phyloP scores from a whole-genome alignment of 2,888 invertebrate genomes.

The Ernsta delagoae region DNA sequence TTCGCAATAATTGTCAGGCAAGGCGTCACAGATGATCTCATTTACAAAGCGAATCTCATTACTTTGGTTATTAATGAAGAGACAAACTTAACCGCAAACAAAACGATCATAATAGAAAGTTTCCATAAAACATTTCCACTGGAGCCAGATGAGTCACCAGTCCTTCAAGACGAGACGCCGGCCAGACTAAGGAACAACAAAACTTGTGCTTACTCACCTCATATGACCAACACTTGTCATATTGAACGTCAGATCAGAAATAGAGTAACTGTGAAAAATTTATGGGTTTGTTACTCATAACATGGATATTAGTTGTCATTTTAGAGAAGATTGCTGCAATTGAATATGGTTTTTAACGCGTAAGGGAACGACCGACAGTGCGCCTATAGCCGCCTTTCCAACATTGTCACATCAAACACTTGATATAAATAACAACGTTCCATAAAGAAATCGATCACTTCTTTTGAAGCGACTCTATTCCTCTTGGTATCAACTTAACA shows the following conservation, averaged over 20 bases:
- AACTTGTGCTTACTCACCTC: slow-evolving; percentile 39
- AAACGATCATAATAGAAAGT: slow-evolving; percentile 35
- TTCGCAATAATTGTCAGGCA: slow-evolving; percentile 3
- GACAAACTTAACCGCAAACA: slow-evolving; percentile 25
- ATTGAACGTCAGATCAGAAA: slow-evolving; percentile 33
- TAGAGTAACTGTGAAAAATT: slow-evolving; percentile 42
- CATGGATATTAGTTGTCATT: slow-evolving; percentile 16
- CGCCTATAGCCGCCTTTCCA: too few species aligned
- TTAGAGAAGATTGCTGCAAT: too few species aligned
- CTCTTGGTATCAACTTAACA: too few species aligned
- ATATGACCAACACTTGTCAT: slow-evolving; percentile 37
- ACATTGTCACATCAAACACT: too few species aligned
- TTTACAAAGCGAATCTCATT: slow-evolving; percentile 21
- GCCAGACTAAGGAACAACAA: slow-evolving; percentile 48
- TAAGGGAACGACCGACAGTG: too few species aligned
- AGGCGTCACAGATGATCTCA: slow-evolving; percentile 16
- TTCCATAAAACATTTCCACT: slow-evolving; percentile 31
- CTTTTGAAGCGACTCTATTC: too few species aligned
- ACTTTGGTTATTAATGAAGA: slow-evolving; percentile 32
- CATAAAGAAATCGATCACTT: too few species aligned
- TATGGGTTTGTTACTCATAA: slow-evolving; percentile 27
- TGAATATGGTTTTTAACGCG: too few species aligned
- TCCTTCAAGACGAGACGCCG: slow-evolving; percentile 50
- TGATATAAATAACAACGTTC: too few species aligned
- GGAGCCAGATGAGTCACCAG: slow-evolving; percentile 41